These are phyloP conservation scores for Phaedon cochleariae DNA, from an alignment of 2,888 invertebrate genomes.

Conservation along the genomic window DNA sequence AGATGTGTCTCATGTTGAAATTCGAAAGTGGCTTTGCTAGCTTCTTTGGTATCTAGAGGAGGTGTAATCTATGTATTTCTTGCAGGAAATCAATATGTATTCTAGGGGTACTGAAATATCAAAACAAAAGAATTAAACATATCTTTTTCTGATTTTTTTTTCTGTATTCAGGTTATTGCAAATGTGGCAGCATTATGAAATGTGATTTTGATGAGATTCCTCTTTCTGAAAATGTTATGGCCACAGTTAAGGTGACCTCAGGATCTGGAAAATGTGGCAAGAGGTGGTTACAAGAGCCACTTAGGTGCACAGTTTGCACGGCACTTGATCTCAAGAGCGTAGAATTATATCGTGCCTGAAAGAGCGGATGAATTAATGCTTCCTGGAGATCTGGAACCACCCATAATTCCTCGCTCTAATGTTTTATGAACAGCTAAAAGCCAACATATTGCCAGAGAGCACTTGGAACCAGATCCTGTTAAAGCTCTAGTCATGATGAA, in stretches of 20 bases:
- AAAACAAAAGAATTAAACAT: too few species aligned
- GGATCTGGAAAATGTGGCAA: not conserved
- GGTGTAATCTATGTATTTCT: too few species aligned
- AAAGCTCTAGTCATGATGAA: not conserved
- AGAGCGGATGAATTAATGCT: not conserved
- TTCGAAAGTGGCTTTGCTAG: too few species aligned
- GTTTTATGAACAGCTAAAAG: not conserved
- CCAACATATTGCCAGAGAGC: not conserved
- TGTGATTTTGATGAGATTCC: too few species aligned
- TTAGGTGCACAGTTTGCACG: not conserved
- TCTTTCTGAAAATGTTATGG: too few species aligned
- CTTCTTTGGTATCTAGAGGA: too few species aligned
- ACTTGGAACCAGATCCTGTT: not conserved
- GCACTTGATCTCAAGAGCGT: not conserved
- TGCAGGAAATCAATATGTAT: too few species aligned
- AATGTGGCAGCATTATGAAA: too few species aligned
- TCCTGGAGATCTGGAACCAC: constrained; percentile 2
- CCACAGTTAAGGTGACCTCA: not conserved
- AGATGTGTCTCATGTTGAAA: too few species aligned
- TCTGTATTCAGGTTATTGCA: too few species aligned
- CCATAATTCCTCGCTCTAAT: not conserved
- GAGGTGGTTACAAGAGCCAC: not conserved
- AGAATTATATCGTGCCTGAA: not conserved
- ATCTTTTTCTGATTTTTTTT: too few species aligned
- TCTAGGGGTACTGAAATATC: too few species aligned